Base-by-base conservation (phyloP, 2,888 invertebrate genomes). In the Erebia epiphron region DNA sequence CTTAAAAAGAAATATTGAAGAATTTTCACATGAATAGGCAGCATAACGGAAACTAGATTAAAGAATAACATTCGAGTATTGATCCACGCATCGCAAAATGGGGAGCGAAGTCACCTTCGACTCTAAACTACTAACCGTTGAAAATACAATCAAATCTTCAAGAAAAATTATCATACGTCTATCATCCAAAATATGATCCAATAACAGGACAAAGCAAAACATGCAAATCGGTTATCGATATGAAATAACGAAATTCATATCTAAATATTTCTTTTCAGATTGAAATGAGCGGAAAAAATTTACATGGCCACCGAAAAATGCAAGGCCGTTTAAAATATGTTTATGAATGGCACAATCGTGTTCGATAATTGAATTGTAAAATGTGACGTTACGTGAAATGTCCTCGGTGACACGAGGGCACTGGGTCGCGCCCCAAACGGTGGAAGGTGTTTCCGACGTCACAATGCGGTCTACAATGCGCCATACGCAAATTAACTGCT, bases 401-500 rank as follows among this genome's bases (percentile, higher is more conserved):
- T 75, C 72, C 16, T 54, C 18, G 72, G 74, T 82, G 77, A 79
- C 77, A 78, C 75, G 66, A 73, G 91, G 90, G 89, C 91, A 90
- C 82, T 82, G 85, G 90, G 89, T 92, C 91, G 91, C 91, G 92
- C 92, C 92, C 92, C 84, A 77, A 61, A 67, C 67, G 81, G 78
- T 82, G 76, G 73, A 82, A 79, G 83, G 78, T 81, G 84, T 82
- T 79, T 80, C 78, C 80, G 76, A 80, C 79, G 80, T 82, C 82
- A 85, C 88, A 87, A 88, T 86, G 89, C 85, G 90, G 87, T 87
- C 88, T 84, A 87, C 89, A 88, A 91, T 88, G 85, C 87, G 80
- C 78, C 87, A 81, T 90, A 92, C 90, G 90, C 91, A 93, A 93
- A 92, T 92, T 91, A 91, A 90, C 89, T 90, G 84, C 85, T 77